Percentiles rank a stretch among this genome's conserved stretches.
These are phyloP conservation scores for Antechinus stuartii DNA, from an alignment of 2,113 vertebrate species.

Conservation along the genomic window DNA sequence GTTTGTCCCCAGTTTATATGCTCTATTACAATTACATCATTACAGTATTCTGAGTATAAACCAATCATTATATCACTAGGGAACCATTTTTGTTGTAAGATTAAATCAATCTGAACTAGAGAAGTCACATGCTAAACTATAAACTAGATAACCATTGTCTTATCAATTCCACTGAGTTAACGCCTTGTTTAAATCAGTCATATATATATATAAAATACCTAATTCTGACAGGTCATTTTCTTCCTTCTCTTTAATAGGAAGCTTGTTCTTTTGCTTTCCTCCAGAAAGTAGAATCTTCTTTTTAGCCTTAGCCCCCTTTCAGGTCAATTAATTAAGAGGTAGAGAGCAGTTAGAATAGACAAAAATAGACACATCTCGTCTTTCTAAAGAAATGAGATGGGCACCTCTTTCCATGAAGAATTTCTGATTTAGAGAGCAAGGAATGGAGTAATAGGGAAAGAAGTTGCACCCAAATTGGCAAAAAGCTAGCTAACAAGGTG, in stretches of 20 bases:
- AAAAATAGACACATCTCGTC: not conserved
- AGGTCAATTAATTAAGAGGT: not conserved
- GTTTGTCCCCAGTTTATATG: no score
- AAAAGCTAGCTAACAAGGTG: not conserved
- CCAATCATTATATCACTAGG: no score
- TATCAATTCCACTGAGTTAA: no score
- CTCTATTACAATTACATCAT: no score
- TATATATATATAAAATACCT: no score
- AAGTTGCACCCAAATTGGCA: not conserved
- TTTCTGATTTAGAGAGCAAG: not conserved
- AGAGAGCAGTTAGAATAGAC: not conserved
- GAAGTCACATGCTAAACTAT: no score
- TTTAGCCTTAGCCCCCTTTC: not conserved
- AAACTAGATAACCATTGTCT: no score
- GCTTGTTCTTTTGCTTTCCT: not conserved
- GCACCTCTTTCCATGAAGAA: not conserved
- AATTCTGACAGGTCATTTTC: conserved; percentile 28
- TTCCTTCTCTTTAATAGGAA: conserved; percentile 17
- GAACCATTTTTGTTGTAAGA: no score
- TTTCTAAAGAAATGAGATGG: not conserved
- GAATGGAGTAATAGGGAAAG: not conserved
- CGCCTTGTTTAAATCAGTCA: no score
- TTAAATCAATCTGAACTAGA: no score
- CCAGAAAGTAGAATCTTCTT: not conserved
- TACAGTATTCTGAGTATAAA: no score